Evolutionary conservation across 2,888 invertebrate genomes (phyloP).

Genomic region (Acrobasis suavella): DNA sequence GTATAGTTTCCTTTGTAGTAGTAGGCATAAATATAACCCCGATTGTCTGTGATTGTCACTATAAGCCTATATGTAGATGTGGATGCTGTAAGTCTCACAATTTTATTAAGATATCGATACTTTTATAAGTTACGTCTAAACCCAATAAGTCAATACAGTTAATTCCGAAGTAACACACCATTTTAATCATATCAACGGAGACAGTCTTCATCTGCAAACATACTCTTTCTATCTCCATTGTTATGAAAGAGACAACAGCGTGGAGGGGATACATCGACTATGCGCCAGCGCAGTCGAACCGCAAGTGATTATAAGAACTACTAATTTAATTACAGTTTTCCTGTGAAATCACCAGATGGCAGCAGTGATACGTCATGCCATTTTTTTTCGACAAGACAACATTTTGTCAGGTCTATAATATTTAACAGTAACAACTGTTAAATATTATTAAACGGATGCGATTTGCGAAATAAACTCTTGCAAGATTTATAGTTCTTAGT

Average conservation of each 20-base stretch:
- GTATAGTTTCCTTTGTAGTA: too few relatives aligned
- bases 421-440: too few relatives aligned
- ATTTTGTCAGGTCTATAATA: too few relatives aligned
- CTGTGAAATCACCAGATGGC: too few relatives aligned
- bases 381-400: too few relatives aligned
- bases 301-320: slow-evolving; percentile 44
- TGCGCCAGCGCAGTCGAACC: slow-evolving; percentile 27
- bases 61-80: too few relatives aligned
- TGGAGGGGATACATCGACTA: slow-evolving; percentile 3
- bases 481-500: too few relatives aligned
- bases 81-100: neutral
- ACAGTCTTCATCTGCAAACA: neutral
- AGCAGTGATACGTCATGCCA: too few relatives aligned
- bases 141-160: neutral
- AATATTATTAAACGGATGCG: too few relatives aligned
- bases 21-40: too few relatives aligned
- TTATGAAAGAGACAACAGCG: neutral
- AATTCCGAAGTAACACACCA: neutral
- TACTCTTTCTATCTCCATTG: slow-evolving; percentile 11
- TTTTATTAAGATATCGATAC: neutral
- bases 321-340: slow-evolving; percentile 37
- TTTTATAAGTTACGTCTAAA: neutral
- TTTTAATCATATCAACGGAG: neutral
- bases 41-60: too few relatives aligned
- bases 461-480: too few relatives aligned